phyloP scores from a whole-genome alignment of 2,797 vertebrate species.

The Synanceia verrucosa region DNA sequence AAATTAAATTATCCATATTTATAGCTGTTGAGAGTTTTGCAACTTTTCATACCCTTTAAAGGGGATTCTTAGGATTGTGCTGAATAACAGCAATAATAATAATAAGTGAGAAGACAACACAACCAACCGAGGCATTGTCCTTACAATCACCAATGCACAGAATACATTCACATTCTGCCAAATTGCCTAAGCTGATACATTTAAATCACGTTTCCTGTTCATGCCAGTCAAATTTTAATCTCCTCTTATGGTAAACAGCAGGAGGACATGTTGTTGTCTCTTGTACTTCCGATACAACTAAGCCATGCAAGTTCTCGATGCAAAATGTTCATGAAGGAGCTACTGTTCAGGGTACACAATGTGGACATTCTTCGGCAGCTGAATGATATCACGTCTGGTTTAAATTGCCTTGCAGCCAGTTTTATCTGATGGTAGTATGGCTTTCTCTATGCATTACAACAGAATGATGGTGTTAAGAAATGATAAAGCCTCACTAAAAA shows the following conservation, averaged over 20 bases:
- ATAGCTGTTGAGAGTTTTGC: conserved; percentile 50
- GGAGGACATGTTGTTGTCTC: conserved; percentile 27
- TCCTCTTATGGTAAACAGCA: conserved; percentile 42
- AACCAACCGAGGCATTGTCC: conserved; percentile 28
- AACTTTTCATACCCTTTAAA: conserved; percentile 40
- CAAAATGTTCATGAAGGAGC: conserved; percentile 47
- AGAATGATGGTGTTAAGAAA: conserved; percentile 77
- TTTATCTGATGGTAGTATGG: conserved; percentile 85
- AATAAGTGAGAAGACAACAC: conserved; percentile 22
- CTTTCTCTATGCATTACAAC: conserved; percentile 82
- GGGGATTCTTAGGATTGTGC: conserved; percentile 49
- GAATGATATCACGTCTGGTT: conserved; percentile 68
- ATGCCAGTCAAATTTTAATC: conserved; percentile 42
- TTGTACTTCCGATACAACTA: conserved; percentile 33
- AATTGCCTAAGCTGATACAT: conserved; percentile 27
- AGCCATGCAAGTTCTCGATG: conserved; percentile 28
- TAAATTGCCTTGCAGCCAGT: conserved; percentile 77
- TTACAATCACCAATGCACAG: conserved; percentile 15
- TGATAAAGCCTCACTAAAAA: conserved; percentile 49
- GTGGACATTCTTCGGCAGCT: conserved; percentile 47
- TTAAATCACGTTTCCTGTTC: conserved; percentile 27
- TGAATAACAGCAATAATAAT: too few species aligned
- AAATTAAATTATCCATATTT: conserved; percentile 70
- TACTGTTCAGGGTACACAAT: conserved; percentile 50
- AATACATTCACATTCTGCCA: conserved; percentile 20